Base-by-base conservation (phyloP, 2,797 vertebrate genomes). In the Oreochromis grahami region DNA sequence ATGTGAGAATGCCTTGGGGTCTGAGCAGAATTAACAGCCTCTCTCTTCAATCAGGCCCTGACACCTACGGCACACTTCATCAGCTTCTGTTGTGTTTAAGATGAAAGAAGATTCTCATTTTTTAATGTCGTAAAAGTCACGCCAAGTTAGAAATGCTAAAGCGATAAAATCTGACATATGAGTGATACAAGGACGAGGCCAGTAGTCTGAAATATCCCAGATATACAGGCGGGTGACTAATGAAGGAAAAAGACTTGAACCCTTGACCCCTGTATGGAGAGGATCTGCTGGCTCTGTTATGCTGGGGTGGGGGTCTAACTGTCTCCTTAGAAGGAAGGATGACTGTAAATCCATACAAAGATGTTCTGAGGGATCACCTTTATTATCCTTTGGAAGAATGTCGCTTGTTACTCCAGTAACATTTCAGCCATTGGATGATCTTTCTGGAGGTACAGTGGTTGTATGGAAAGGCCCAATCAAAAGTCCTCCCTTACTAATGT, bases 1-100 rank as follows among this genome's bases (percentile, higher is more conserved):
- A 74, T 63, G 58, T 29, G 84, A 87, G 56, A 76, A 87, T 36
- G 60, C 78, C 80, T 77, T 7, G 51, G 34, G 53, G 82, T 78
- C 84, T 82, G 76, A 32, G 48, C 52, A 65, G 85, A 89, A 87
- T 83, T 72, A 85, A 89, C 60, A 19, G 81, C 53, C 50, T 32
- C 38, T 52, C 60, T 65, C 84, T 77, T 92, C 82, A 63, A 77
- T 89, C 89, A 84, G 78, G 15, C 52, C 52, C 85, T 3, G 84
- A 90, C 88, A 86, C 84, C 77, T 77, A 79, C 8, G 7, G 26
- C 83, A 77, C 19, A 86, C 86, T 87, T 84, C 86, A 88, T 88
- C 80, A 83, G 74, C 80, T 76, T 14, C n/a, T 58, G 88, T 58
- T 88, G 83, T 55, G 7, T 88, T 81, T 53, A 26, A 60, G 81